These are phyloP conservation scores for Platyrinchus mystaceus DNA, from an alignment of 2,797 vertebrate genomes.

Conservation along the genomic window DNA sequence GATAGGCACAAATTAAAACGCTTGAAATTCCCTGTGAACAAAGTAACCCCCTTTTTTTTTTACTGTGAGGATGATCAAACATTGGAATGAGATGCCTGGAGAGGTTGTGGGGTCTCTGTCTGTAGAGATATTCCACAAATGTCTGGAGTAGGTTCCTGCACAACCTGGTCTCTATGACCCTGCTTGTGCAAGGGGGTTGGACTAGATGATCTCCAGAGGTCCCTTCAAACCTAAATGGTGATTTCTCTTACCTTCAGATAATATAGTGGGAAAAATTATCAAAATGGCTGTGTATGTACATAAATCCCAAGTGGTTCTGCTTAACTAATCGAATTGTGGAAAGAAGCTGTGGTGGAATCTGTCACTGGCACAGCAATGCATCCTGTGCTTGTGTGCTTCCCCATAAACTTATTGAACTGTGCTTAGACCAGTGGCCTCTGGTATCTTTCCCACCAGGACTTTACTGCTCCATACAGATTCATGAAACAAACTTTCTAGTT, in stretches of 20 bases:
- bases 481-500: not conserved
- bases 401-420: not conserved
- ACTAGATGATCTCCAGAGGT: not conserved
- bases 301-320: not conserved
- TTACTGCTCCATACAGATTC: not conserved
- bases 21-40: not conserved
- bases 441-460: not conserved
- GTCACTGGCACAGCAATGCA: not conserved
- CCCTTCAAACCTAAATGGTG: fast-evolving
- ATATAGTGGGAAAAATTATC: not conserved
- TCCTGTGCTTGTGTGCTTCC: not conserved
- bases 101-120: not conserved
- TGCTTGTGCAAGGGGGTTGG: not conserved
- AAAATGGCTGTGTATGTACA: not conserved
- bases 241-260: not conserved
- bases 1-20: not conserved
- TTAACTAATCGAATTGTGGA: not conserved
- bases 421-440: not conserved
- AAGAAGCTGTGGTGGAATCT: not conserved
- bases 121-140: not conserved
- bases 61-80: not conserved
- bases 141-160: not conserved
- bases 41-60: not conserved
- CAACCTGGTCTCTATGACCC: not conserved
- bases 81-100: not conserved